These are phyloP conservation scores for Gandaritis pyraliata DNA, from an alignment of 2,888 invertebrate species.

Conservation along the genomic window DNA sequence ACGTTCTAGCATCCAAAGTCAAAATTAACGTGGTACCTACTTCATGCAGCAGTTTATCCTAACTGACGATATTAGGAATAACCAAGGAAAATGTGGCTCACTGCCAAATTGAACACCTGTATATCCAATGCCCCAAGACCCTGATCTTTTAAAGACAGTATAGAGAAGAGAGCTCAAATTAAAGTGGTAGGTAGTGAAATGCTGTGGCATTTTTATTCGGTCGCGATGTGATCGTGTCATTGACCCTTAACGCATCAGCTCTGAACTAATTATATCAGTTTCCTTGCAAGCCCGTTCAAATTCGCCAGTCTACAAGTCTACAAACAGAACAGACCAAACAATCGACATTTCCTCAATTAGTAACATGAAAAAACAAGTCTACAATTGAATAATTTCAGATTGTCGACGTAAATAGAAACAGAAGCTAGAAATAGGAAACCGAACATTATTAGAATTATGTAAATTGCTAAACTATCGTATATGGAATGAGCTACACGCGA, in stretches of 20 bases:
- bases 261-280: slow-evolving; percentile 76
- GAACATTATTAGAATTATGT: slow-evolving; percentile 7
- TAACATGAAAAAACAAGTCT: slow-evolving; percentile 31
- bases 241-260: slow-evolving; percentile 78
- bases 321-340: slow-evolving; percentile 35
- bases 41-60: slow-evolving; percentile 9
- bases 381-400: slow-evolving; percentile 26
- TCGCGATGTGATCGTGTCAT: slow-evolving; percentile 68
- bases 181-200: slow-evolving; percentile 50
- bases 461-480: slow-evolving; percentile 16
- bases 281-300: slow-evolving; percentile 56
- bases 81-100: slow-evolving; percentile 53
- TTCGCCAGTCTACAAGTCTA: slow-evolving; percentile 34
- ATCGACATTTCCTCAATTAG: slow-evolving; percentile 43
- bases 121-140: slow-evolving; percentile 51
- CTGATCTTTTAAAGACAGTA: slow-evolving; percentile 28
- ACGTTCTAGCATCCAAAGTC: neutral
- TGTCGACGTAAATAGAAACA: slow-evolving; percentile 20
- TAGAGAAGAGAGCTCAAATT: slow-evolving; percentile 48
- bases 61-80: slow-evolving; percentile 32
- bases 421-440: slow-evolving; percentile 22
- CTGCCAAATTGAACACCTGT: slow-evolving; percentile 60
- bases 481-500: slow-evolving; percentile 21
- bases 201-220: slow-evolving; percentile 61
- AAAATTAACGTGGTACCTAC: slow-evolving; percentile 1